Evolutionary conservation across 2,888 invertebrate genomes (phyloP), one percentile per base, ranked within the genome.

Genomic region (Megalurothrips usitatus): DNA sequence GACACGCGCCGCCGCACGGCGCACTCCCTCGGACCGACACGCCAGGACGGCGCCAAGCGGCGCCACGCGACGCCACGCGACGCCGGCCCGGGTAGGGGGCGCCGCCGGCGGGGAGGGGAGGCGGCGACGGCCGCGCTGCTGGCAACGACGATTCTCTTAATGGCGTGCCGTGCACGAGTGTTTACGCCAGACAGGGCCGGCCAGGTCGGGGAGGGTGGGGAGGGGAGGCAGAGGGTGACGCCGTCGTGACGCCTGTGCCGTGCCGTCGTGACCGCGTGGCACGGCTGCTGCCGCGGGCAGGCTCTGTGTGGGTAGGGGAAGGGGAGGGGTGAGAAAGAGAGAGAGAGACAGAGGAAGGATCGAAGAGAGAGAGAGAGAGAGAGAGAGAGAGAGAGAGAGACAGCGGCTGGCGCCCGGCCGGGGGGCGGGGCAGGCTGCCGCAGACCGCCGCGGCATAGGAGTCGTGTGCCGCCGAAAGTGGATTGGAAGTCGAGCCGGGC

Each of bases 21-120:
- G 1, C 63, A 14, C 63, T 19, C 14, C 52, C 52, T 52, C 52
- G 2, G 52, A 17, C 12, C 19, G 19, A 17, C 14, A 19, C 52
- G 14, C 52, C 14, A 52, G 14, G 63, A 63, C 63, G 63, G 63
- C 63, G 68, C 68, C 68, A 68, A 19, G 68, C 68, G 26, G 26
- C 68, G 68, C 68, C 58, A 58, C 58, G 58, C 58, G 26, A 75
- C 68, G 68, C 68, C 58, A 58, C 58, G 58, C 58, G 58, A 58
- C 58, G 58, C 19, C 14, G 34, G 34, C 34, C 34, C 6, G 34
- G 34, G 3, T 43, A 43, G 34, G 34, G 34, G 34, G 34, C 34
- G 34, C 34, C 34, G 34, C 34, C 58, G 58, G 14, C 58, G 58
- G 58, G 58, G 52, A 12, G 52, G 52, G 19, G 52, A 3, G 52